A percentile compares a stretch with the other conserved stretches of the same genome.
Conservation (phyloP, 2,797 vertebrate species). For the Linurgus olivaceus region DNA sequence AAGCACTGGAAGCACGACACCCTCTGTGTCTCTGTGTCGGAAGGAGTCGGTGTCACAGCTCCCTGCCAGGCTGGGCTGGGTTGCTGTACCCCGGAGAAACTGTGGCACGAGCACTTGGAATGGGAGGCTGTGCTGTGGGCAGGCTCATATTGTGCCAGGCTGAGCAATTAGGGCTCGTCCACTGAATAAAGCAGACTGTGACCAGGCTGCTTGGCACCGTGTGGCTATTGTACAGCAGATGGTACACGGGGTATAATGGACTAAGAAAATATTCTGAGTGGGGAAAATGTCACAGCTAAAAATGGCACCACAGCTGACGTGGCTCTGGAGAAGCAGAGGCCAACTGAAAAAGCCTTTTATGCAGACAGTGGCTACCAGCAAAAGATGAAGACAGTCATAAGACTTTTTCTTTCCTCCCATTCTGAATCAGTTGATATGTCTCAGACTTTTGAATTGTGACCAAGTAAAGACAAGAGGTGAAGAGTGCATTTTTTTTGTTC, state of each 20-base stretch:
- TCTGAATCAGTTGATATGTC: not conserved
- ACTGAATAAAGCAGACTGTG: not conserved
- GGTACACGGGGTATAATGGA: not conserved
- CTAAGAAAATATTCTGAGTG: constrained; percentile 23
- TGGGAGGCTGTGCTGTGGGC: rapidly evolving
- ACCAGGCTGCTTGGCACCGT: not conserved
- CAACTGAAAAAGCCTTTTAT: constrained; percentile 1
- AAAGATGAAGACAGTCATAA: not conserved
- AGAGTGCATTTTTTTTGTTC: not conserved
- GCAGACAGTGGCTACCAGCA: not conserved
- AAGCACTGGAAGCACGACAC: not conserved
- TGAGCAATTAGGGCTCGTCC: not conserved
- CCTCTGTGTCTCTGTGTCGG: not conserved
- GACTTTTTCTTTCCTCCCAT: not conserved
- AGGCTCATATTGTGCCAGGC: not conserved
- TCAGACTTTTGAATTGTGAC: not conserved
- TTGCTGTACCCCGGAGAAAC: not conserved
- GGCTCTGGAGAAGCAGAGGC: not conserved
- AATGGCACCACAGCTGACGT: not conserved
- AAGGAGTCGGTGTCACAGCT: not conserved
- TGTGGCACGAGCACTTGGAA: not conserved
- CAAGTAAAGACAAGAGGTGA: not conserved
- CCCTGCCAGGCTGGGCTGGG: not conserved
- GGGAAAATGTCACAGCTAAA: constrained; percentile 28
- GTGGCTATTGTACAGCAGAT: not conserved